Conservation (phyloP, 1,140 invertebrate genomes). For the Drosophila asahinai region DNA sequence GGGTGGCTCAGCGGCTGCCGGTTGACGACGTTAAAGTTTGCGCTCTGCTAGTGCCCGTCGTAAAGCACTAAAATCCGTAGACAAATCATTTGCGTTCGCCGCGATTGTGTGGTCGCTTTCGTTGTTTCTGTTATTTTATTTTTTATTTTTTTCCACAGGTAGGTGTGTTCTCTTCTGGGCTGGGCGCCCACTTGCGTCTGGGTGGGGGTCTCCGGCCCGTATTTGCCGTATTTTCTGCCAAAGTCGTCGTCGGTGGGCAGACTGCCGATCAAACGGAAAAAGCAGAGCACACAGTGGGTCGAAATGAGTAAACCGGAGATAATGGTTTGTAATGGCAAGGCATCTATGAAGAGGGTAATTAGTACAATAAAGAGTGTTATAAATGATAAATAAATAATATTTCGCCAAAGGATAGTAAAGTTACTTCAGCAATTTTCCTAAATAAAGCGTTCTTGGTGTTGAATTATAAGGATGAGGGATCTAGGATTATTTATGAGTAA, state of each 20-base stretch:
- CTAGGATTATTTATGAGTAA: background rate
- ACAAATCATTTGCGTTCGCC: constrained; percentile 69
- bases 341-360: background rate
- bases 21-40: constrained; percentile 62
- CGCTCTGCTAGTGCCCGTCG: constrained; percentile 54
- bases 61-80: constrained; percentile 79
- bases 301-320: constrained; percentile 6
- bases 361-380: background rate
- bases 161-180: constrained; percentile 40
- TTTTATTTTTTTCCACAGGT: constrained; percentile 45
- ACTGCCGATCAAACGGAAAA: constrained; percentile 55
- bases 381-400: background rate
- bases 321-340: background rate
- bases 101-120: constrained; percentile 35
- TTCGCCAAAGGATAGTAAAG: background rate
- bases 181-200: constrained; percentile 24
- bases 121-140: constrained; percentile 27
- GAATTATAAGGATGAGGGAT: too few relatives aligned
- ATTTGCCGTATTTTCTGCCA: constrained; percentile 9
- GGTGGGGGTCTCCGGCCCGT: constrained; percentile 23
- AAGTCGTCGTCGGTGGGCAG: constrained; percentile 19
- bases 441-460: background rate
- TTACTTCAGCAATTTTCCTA: background rate
- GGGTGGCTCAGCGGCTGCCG: constrained; percentile 32
- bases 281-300: constrained; percentile 60